Base-by-base conservation (phyloP, 2,888 invertebrate species). In the Lathronympha strigana region DNA sequence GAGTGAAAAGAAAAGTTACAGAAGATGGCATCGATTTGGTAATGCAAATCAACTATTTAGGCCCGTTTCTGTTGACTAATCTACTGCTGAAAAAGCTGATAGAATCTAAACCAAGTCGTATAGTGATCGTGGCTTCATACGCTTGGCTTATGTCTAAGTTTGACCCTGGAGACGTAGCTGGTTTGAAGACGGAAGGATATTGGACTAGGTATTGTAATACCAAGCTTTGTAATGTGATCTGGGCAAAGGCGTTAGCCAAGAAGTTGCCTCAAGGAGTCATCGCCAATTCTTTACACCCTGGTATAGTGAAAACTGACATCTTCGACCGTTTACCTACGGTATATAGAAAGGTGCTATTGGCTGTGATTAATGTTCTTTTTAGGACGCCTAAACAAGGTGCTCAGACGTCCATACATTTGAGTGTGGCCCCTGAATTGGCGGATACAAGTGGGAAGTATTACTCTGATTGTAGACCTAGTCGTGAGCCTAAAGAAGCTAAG, bases 261-360 rank as follows among this genome's bases (percentile, higher is more conserved):
- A 76, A 80, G 25, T 68, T 92, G 2, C 84, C 88, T 1, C 72
- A 73, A 11, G 94, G 94, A 3, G 94, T 97, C 0, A 96, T 95
- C 0, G 96, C 94, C 0, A 97, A 97, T 78, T 95, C 94, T 70
- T 83, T 97, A 54, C 97, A 97, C 86, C 98, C 97, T 0, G 98
- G 98, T 11, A 87, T 96, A 80, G 95, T 97, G 38, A 94, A 95
- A 78, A 95, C 95, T 0, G 95, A 95, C 23, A 96, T 97, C 57
- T 96, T 95, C 93, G 92, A 94, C 36, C 95, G 92, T 72, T 83
- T 93, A 11, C 93, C 94, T 0, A 53, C 68, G 0, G 5, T 61
- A 1, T 0, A 38, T 0, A 80, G 94, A 1, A 94, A 92, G 17
- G 84, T 93, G 0, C 69, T 95, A 68, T 80, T 89, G 68, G 74